phyloP scores from a whole-genome alignment of 1,140 invertebrate species.

The Nasonia vitripennis region DNA sequence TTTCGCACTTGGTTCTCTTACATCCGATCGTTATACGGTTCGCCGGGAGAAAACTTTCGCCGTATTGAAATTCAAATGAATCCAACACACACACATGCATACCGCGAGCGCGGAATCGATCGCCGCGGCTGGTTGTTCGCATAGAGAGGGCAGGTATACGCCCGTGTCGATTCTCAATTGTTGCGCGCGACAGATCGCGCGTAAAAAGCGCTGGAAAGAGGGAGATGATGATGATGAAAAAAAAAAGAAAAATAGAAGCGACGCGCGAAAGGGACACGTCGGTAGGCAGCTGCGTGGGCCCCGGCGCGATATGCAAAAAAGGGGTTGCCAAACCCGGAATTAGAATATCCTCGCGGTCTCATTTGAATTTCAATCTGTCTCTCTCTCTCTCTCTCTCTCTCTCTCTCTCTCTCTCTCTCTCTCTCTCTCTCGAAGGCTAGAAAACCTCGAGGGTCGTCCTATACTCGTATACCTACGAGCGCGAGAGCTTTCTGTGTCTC shows the following conservation, averaged over 20 bases:
- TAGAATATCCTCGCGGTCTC: conserved; percentile 76
- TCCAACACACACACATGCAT: neutral
- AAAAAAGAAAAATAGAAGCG: conserved; percentile 38
- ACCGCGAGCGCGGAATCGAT: conserved; percentile 38
- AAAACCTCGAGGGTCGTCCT: conserved; percentile 32
- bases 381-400: conserved; percentile 42
- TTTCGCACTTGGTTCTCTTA: conserved; percentile 15
- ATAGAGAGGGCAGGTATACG: conserved; percentile 29
- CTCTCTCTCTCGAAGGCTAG: neutral
- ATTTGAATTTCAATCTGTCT: conserved; percentile 74
- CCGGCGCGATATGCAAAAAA: conserved; percentile 70
- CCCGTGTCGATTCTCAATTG: conserved; percentile 60
- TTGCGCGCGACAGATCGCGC: conserved; percentile 54
- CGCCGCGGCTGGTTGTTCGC: neutral
- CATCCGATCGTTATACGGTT: neutral
- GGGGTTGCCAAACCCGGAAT: conserved; percentile 71
- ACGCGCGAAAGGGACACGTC: neutral
- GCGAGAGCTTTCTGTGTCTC: conserved; percentile 36
- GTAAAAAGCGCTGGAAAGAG: conserved; percentile 39
- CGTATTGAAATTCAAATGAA: conserved; percentile 53
- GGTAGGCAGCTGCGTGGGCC: conserved; percentile 68
- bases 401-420: conserved; percentile 53
- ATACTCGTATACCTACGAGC: conserved; percentile 19
- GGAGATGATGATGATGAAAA: conserved; percentile 48
- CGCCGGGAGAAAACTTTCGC: neutral